A percentile compares a stretch with the other conserved stretches of the same genome.
Conservation (phyloP, 2,888 invertebrate species). For the Megamerina dolium region DNA sequence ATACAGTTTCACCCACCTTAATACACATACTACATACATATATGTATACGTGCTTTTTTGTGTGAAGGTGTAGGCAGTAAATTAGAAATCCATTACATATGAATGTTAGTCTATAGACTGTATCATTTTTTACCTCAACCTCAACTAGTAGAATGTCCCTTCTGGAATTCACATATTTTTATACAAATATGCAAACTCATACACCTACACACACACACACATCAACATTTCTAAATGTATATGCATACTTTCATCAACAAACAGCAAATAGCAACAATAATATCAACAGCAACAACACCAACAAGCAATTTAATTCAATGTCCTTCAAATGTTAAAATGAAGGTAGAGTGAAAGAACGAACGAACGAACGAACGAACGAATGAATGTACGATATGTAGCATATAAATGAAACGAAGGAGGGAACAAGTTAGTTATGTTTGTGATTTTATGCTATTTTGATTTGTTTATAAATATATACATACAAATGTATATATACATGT, state of each 20-base stretch:
- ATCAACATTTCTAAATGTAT: too few relatives aligned
- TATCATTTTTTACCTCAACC: too few relatives aligned
- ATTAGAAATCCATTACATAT: too few relatives aligned
- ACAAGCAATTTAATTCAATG: too few relatives aligned
- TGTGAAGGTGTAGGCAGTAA: too few relatives aligned
- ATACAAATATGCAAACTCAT: neutral
- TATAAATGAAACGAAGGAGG: neutral
- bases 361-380: neutral
- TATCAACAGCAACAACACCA: neutral
- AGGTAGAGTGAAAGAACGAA: neutral
- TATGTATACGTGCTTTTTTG: neutral
- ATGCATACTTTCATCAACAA: neutral
- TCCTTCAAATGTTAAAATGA: too few relatives aligned
- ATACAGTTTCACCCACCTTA: too few relatives aligned
- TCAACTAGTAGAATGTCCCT: too few relatives aligned
- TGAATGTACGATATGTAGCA: neutral
- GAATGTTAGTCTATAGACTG: too few relatives aligned
- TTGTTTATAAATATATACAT: neutral
- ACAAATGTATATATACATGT: neutral
- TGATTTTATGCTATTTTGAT: neutral
- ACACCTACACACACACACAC: slow-evolving; percentile 3
- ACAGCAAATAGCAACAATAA: neutral
- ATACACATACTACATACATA: neutral
- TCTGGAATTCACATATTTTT: neutral
- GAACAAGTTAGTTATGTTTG: neutral